phyloP scores from a whole-genome alignment of 2,113 vertebrate species.

The Oryzias celebensis region DNA sequence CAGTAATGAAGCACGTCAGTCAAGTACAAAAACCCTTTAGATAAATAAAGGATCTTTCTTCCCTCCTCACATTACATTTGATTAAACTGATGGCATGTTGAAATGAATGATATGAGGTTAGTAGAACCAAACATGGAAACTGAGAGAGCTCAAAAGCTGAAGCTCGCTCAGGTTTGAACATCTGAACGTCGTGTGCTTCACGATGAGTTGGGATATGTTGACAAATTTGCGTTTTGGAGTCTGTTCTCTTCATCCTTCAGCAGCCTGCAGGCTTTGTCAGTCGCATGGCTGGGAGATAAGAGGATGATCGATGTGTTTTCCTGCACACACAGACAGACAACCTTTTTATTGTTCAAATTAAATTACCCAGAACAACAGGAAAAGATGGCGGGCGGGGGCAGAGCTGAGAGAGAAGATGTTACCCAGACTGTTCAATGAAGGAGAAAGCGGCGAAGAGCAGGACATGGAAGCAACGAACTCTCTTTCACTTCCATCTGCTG shows the following conservation, averaged over 20 bases:
- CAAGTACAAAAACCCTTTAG: too few relatives aligned
- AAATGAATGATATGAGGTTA: too few relatives aligned
- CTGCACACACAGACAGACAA: slow-evolving; percentile 55
- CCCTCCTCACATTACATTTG: too few relatives aligned
- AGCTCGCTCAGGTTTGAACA: too few relatives aligned
- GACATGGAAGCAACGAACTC: neutral
- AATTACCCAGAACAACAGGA: slow-evolving; percentile 49
- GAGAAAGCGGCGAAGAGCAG: neutral
- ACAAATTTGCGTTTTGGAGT: too few relatives aligned
- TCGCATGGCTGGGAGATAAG: slow-evolving; percentile 58
- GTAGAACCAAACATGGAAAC: too few relatives aligned
- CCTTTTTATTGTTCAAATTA: slow-evolving; percentile 53
- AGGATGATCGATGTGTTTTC: slow-evolving; percentile 63
- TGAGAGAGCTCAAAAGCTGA: too few relatives aligned
- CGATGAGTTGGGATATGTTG: too few relatives aligned
- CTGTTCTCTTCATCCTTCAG: neutral
- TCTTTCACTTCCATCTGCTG: slow-evolving; percentile 39
- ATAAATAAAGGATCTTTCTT: too few relatives aligned
- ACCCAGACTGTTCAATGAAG: slow-evolving; percentile 10
- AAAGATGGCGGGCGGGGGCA: slow-evolving; percentile 21
- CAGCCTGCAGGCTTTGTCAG: slow-evolving; percentile 16
- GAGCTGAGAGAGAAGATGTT: slow-evolving; percentile 18
- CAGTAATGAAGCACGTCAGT: too few relatives aligned
- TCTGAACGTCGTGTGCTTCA: too few relatives aligned
- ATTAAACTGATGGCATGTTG: too few relatives aligned